Percentiles rank a stretch among this genome's conserved stretches.
Evolutionary conservation across 2,888 invertebrate genomes (phyloP).

Genomic region (Archips crataeganus): DNA sequence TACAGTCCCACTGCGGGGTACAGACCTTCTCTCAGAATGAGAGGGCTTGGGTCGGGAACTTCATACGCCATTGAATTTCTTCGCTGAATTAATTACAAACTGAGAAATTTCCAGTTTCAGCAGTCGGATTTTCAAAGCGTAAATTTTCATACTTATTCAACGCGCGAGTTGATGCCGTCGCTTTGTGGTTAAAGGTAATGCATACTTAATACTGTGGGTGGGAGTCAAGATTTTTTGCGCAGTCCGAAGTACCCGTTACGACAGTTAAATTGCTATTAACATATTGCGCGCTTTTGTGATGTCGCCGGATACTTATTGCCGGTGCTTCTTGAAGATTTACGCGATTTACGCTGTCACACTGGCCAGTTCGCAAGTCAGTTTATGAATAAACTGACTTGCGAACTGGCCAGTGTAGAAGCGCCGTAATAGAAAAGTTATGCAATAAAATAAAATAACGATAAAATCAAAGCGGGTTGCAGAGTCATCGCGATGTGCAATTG

Average conservation of each 20-base stretch:
- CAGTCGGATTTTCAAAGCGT: not conserved
- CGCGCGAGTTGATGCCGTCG: not conserved
- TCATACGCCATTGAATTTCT: no score
- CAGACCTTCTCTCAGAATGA: no score
- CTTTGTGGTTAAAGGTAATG: slow-evolving; percentile 2
- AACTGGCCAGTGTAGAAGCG: not conserved
- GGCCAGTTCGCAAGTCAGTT: slow-evolving; percentile 6
- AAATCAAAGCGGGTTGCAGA: not conserved
- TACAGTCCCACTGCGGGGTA: no score
- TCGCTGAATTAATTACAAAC: no score
- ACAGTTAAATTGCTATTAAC: slow-evolving; percentile 41
- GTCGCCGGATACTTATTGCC: slow-evolving; percentile 32
- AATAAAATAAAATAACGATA: not conserved
- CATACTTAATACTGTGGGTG: slow-evolving; percentile 21
- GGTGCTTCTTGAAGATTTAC: slow-evolving; percentile 29
- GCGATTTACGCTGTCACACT: slow-evolving; percentile 25
- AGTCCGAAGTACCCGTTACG: slow-evolving; percentile 37
- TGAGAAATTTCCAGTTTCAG: no score
- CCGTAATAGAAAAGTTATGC: not conserved
- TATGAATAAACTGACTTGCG: slow-evolving; percentile 6
- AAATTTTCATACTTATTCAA: not conserved
- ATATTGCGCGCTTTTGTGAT: slow-evolving; percentile 39
- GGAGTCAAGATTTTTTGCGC: slow-evolving; percentile 28
- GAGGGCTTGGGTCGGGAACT: no score
- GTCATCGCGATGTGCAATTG: not conserved